Evolutionary conservation across 2,113 vertebrate genomes (phyloP).

Genomic region (Tonatia bakeri): DNA sequence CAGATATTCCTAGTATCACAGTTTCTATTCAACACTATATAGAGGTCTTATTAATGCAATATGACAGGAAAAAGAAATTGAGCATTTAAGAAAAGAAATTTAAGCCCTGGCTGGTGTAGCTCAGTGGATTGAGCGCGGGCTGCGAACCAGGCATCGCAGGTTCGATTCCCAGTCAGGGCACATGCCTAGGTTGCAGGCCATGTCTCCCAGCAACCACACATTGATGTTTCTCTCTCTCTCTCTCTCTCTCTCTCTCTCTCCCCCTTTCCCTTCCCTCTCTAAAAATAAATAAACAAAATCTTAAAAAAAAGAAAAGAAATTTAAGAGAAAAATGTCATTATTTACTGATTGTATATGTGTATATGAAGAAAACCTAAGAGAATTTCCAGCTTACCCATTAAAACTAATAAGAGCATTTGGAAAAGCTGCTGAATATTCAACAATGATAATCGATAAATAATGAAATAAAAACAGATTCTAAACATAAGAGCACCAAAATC

Average conservation of each 20-base stretch:
- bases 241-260: too few relatives aligned
- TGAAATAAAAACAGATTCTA: constrained; percentile 27
- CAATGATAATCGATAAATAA: not conserved
- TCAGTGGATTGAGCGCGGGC: too few relatives aligned
- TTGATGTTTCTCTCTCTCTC: too few relatives aligned
- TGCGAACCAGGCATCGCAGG: too few relatives aligned
- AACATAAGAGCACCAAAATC: not conserved
- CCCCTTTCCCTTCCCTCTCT: too few relatives aligned
- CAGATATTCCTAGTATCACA: not conserved
- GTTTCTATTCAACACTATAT: not conserved
- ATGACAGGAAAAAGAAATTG: constrained; percentile 47
- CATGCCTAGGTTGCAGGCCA: too few relatives aligned
- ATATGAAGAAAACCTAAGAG: not conserved
- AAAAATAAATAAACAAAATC: too few relatives aligned
- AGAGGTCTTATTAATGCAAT: not conserved
- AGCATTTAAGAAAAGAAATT: constrained; percentile 4
- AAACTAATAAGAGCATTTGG: constrained; percentile 20
- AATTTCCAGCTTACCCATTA: not conserved
- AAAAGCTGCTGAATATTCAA: not conserved
- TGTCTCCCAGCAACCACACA: too few relatives aligned
- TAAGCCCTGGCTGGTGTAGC: too few relatives aligned
- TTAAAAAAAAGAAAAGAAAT: not conserved
- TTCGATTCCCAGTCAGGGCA: too few relatives aligned
- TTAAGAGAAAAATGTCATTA: not conserved
- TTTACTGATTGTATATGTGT: not conserved